A percentile compares a stretch with the other conserved stretches of the same genome.
Conservation (phyloP, 2,797 vertebrate species). For the Darevskia nairensis region DNA sequence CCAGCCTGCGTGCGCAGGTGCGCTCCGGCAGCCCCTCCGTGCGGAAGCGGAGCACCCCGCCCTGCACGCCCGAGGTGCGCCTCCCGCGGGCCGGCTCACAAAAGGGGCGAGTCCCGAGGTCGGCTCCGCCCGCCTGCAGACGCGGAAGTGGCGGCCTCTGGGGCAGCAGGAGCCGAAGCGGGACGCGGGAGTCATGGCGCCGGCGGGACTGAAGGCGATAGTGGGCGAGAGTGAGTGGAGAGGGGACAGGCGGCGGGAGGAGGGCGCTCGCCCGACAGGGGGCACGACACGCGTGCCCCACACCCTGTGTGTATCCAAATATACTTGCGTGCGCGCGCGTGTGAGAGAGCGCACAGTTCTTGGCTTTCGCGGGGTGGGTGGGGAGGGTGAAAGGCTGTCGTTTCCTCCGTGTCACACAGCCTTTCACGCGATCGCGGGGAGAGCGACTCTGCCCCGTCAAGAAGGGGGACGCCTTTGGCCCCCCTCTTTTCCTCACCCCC, state of each 20-base stretch:
- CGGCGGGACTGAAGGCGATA: conserved; percentile 31
- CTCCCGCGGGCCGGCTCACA: not conserved
- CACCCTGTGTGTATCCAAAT: not conserved
- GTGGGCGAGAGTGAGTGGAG: conserved; percentile 64
- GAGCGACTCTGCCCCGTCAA: no score
- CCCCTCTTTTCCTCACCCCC: rapidly evolving
- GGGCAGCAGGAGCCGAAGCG: not conserved
- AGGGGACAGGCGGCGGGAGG: not conserved
- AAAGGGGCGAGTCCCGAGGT: not conserved
- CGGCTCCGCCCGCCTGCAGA: not conserved
- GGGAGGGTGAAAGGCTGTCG: not conserved
- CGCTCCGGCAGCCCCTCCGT: no score
- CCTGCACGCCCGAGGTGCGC: not conserved
- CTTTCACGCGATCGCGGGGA: not conserved
- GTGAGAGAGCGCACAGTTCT: rapidly evolving
- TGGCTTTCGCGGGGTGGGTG: not conserved
- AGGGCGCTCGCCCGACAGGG: no score
- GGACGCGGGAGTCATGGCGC: conserved; percentile 14
- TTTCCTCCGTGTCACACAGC: not conserved
- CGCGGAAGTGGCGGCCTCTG: conserved; percentile 8
- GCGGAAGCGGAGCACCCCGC: not conserved
- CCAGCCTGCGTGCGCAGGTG: not conserved
- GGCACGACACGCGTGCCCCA: not conserved
- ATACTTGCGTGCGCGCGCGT: not conserved
- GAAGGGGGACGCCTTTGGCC: no score